These are phyloP conservation scores for Channa argus DNA, from an alignment of 2,113 vertebrate species.

Conservation along the genomic window DNA sequence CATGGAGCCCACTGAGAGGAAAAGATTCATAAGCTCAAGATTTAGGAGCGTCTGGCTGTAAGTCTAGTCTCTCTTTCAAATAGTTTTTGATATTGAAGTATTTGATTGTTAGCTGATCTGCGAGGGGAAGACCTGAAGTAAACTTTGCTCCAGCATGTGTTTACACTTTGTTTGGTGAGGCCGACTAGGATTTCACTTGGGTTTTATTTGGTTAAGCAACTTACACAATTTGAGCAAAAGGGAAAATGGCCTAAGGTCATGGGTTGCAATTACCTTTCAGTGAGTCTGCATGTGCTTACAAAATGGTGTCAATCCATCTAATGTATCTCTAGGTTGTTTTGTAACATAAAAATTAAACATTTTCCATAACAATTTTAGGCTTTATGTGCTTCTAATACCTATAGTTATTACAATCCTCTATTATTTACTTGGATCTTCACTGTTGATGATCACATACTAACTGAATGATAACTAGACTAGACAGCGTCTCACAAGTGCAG, in stretches of 20 bases:
- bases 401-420: not conserved
- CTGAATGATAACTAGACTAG: not conserved
- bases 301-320: too few species aligned
- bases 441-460: not conserved
- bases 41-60: slow-evolving; percentile 51
- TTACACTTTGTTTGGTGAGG: slow-evolving; percentile 2
- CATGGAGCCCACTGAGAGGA: slow-evolving; percentile 34
- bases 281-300: too few species aligned
- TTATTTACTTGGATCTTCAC: not conserved
- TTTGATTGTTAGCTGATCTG: slow-evolving; percentile 9
- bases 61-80: slow-evolving; percentile 54
- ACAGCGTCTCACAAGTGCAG: slow-evolving; percentile 28
- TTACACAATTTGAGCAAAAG: slow-evolving; percentile 13
- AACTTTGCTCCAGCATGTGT: slow-evolving; percentile 46
- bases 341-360: too few species aligned
- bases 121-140: not conserved
- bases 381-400: not conserved
- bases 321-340: too few species aligned
- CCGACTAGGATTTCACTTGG: not conserved
- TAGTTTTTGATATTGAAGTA: slow-evolving; percentile 31
- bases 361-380: too few species aligned
- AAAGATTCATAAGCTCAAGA: slow-evolving; percentile 41
- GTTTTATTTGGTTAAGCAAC: slow-evolving; percentile 27
- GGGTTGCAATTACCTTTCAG: not conserved
- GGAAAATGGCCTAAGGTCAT: not conserved